These are phyloP conservation scores for Hydropsyche tenuis DNA, from an alignment of 1,140 invertebrate species.

Conservation along the genomic window DNA sequence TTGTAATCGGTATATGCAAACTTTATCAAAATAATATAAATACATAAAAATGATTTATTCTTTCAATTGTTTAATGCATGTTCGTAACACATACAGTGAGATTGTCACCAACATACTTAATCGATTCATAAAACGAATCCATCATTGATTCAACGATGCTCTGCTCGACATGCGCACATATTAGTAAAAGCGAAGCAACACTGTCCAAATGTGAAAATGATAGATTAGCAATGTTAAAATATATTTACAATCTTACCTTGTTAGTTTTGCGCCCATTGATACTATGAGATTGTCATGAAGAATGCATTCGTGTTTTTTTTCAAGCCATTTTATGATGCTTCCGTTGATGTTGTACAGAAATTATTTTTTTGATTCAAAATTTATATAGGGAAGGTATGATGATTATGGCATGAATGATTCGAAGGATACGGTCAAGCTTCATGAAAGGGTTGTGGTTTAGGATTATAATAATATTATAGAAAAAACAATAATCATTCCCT, in stretches of 20 bases:
- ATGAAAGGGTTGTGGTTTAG: conserved; percentile 35
- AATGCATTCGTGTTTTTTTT: conserved; percentile 14
- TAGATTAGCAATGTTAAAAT: conserved; percentile 39
- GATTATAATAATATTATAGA: conserved; percentile 28
- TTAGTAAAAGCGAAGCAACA: conserved; percentile 42
- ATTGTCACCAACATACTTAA: too few relatives aligned
- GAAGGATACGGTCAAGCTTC: conserved; percentile 31
- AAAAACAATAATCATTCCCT: conserved; percentile 51
- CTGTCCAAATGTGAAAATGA: conserved; percentile 16
- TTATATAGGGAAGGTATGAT: conserved; percentile 11
- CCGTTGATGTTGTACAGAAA: background rate
- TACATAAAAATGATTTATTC: too few relatives aligned
- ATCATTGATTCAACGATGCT: conserved; percentile 9
- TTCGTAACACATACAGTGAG: too few relatives aligned
- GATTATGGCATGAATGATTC: conserved; percentile 23
- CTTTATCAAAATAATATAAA: too few relatives aligned
- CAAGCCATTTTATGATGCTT: too few relatives aligned
- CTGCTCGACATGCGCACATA: conserved; percentile 39
- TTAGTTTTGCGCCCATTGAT: conserved; percentile 18
- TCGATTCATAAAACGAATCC: background rate
- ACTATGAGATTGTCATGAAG: conserved; percentile 14
- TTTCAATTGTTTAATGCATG: too few relatives aligned
- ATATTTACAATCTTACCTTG: conserved; percentile 47
- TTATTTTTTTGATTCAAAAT: background rate
- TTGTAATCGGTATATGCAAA: too few relatives aligned